Evolutionary conservation across 2,888 invertebrate genomes (phyloP), one percentile per base, ranked within the genome.

Genomic region (Prosapia bicincta): DNA sequence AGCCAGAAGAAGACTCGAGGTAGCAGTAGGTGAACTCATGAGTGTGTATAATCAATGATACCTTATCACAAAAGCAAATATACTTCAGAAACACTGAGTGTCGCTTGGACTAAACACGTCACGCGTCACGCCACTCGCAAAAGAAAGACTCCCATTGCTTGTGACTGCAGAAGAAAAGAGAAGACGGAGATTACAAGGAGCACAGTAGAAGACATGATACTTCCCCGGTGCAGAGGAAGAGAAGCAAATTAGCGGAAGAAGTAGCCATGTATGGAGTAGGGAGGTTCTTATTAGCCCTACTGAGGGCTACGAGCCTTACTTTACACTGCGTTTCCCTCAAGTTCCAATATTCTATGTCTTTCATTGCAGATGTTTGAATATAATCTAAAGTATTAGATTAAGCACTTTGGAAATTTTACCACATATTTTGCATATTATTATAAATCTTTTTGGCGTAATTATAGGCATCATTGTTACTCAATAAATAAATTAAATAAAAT

Each of bases 171-270:
- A 71, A 71, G 66, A 20, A 3, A 65, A 71, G 71, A 65, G 20
- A 65, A 26, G 43, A 38, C 3, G 26, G 43, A 0, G 24, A 71
- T 23, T 71, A 71, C 71, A 71, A 71, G 15, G 13, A 71, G 71
- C 23, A 71, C 20, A 71, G 71, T 23, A 71, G 26, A 32, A 15
- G 25, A 15, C 28, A 43, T 3, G 43, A 23, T 25, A 43, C 43
- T 71, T 24, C 71, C 71, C 71, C 38, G 71, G 3, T 71, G 26
- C 24, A 71, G 71, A 38, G 43, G 71, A 71, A 43, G 71, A 43
- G 26, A 43, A 71, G 5, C n/a, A 20, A n/a, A 71, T 32, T n/a
- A 26, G 28, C 54, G 1, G 28, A 26, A 54, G 71, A 71, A 32
- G 32, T 10, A 5, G 65, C 24, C 13, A 26, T 30, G 23, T 71